Evolutionary conservation across 2,888 invertebrate genomes (phyloP).

Genomic region (Cheilosia grossa): DNA sequence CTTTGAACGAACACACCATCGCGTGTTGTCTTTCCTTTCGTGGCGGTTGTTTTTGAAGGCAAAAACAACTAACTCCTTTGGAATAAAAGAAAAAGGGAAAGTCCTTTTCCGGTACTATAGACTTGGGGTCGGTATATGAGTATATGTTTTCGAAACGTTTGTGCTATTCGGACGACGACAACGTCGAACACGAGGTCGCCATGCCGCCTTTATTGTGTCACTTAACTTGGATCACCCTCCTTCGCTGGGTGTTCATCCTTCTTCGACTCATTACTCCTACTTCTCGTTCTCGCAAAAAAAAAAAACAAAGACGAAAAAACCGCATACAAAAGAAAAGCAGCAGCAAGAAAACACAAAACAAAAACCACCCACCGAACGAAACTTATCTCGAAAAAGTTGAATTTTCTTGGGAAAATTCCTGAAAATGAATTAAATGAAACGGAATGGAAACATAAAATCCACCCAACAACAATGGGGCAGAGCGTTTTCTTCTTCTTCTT

Average conservation of each 20-base stretch:
- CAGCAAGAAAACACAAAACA: not conserved
- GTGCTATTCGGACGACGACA: conserved; percentile 27
- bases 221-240: conserved; percentile 59
- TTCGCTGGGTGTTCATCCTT: conserved; percentile 32
- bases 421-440: conserved; percentile 73
- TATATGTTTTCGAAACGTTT: conserved; percentile 19
- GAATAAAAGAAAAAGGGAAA: conserved; percentile 40
- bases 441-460: conserved; percentile 71
- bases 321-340: conserved; percentile 4
- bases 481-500: not conserved
- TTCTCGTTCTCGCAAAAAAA: conserved; percentile 24
- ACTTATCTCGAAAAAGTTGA: conserved; percentile 71
- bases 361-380: conserved; percentile 17
- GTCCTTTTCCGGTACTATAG: conserved; percentile 38
- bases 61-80: conserved; percentile 17
- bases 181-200: conserved; percentile 52
- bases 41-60: conserved; percentile 3
- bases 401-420: conserved; percentile 66
- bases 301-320: conserved; percentile 33
- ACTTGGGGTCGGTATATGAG: conserved; percentile 23
- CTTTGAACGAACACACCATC: conserved; percentile 17
- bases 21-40: conserved; percentile 33
- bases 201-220: conserved; percentile 74
- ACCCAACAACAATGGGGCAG: conserved; percentile 62
- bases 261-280: conserved; percentile 64